These are phyloP conservation scores for Peromyscus leucopus DNA, from an alignment of 2,113 vertebrate genomes.

Conservation along the genomic window DNA sequence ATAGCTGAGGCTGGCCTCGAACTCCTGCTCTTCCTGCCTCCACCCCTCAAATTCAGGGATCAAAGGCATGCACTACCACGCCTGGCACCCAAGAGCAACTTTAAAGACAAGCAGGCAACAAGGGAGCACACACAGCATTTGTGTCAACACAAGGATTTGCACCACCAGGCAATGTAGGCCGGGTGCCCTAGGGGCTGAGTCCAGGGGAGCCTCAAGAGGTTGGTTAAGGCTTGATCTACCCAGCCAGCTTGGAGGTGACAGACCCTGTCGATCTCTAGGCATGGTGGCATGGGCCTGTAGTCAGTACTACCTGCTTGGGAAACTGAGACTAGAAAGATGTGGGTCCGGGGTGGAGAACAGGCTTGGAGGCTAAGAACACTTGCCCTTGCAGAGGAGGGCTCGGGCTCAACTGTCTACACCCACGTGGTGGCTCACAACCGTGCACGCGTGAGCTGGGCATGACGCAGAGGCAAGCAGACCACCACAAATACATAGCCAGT, in stretches of 20 bases:
- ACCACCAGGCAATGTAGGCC: not conserved
- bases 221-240: not conserved
- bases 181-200: not conserved
- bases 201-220: not conserved
- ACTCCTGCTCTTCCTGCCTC: not conserved
- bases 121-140: not conserved
- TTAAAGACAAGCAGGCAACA: not conserved
- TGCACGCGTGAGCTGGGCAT: not conserved
- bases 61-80: too few species aligned
- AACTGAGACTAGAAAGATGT: not conserved
- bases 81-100: not conserved
- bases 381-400: not conserved
- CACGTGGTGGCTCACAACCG: not conserved
- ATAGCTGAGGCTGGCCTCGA: not conserved
- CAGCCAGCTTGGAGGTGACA: not conserved
- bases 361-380: not conserved
- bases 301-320: not conserved
- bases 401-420: not conserved
- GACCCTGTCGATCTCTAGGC: not conserved
- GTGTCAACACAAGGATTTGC: not conserved
- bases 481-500: not conserved
- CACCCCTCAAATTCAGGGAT: not conserved
- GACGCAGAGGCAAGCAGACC: not conserved
- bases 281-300: not conserved
- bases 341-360: not conserved